phyloP scores from a whole-genome alignment of 2,888 invertebrate genomes.

The Theodoxus fluviatilis region DNA sequence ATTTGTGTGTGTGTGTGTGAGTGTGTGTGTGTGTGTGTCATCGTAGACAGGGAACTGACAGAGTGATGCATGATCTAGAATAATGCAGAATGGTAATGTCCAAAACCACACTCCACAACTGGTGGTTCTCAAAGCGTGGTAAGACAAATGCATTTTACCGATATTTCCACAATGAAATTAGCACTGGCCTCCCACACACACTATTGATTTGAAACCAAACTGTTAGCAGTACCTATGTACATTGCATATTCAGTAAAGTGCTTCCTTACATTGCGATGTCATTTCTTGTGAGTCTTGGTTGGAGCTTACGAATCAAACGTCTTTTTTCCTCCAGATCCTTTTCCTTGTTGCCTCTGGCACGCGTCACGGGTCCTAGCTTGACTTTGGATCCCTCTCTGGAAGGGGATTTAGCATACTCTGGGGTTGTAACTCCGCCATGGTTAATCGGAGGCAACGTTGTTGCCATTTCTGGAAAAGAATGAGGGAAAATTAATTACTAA shows the following conservation, averaged over 20 bases:
- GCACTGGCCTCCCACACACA: too few relatives aligned
- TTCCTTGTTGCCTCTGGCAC: slow-evolving; percentile 40
- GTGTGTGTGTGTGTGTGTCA: too few relatives aligned
- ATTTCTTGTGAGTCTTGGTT: slow-evolving; percentile 48
- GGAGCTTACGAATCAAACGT: slow-evolving; percentile 41
- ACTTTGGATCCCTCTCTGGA: slow-evolving; percentile 36
- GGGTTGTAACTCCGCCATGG: slow-evolving; percentile 30
- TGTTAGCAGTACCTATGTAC: not conserved
- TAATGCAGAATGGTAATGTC: too few relatives aligned
- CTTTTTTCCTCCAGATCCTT: slow-evolving; percentile 39
- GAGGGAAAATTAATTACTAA: not conserved
- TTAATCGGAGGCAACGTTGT: slow-evolving; percentile 53
- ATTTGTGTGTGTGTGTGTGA: too few relatives aligned
- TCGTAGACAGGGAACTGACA: too few relatives aligned
- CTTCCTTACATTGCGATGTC: slow-evolving; percentile 56
- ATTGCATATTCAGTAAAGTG: not conserved
- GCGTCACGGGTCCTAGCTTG: slow-evolving; percentile 42
- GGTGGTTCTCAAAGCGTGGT: too few relatives aligned
- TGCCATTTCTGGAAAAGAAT: slow-evolving; percentile 41
- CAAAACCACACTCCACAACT: too few relatives aligned
- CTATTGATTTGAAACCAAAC: not conserved
- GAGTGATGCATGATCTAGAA: too few relatives aligned
- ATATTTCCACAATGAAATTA: too few relatives aligned
- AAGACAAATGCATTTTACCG: too few relatives aligned
- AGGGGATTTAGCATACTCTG: slow-evolving; percentile 22